Conservation (phyloP, 1,140 invertebrate species). For the Drosophila setifemur region DNA sequence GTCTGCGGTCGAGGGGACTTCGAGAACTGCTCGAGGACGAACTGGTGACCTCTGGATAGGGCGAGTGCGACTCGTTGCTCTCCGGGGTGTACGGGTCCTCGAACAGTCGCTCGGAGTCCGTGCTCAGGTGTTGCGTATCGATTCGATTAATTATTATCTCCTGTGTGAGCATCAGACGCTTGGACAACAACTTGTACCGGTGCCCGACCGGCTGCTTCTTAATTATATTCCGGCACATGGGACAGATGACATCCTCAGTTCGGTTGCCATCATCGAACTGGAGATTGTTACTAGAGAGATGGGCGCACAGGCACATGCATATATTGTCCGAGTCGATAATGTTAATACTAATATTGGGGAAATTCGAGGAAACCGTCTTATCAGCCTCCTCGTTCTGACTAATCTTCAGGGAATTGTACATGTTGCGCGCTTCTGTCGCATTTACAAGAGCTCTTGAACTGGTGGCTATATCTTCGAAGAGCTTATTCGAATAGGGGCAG, state of each 20-base stretch:
- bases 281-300: conserved; percentile 27
- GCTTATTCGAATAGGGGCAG: conserved; percentile 59
- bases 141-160: conserved; percentile 84
- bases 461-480: conserved; percentile 42
- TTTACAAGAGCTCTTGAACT: conserved; percentile 8
- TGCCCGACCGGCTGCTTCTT: conserved; percentile 49
- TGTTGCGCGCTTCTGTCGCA: conserved; percentile 23
- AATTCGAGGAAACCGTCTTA: conserved; percentile 8
- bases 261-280: conserved; percentile 4
- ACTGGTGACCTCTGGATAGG: conserved; percentile 83
- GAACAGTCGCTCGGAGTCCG: conserved; percentile 61
- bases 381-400: conserved; percentile 5
- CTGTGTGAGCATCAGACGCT: conserved; percentile 64
- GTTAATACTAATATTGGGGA: conserved; percentile 84
- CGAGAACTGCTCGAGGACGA: conserved; percentile 47
- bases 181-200: conserved; percentile 61
- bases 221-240: conserved; percentile 60
- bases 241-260: conserved; percentile 47
- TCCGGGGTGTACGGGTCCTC: conserved; percentile 90
- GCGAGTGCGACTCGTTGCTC: conserved; percentile 89
- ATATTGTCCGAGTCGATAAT: conserved; percentile 83
- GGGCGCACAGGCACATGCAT: conserved; percentile 61
- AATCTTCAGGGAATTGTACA: conserved; percentile 18
- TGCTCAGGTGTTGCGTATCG: conserved; percentile 83
- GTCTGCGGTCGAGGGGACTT: conserved; percentile 29